phyloP scores from a whole-genome alignment of 1,140 invertebrate genomes.

The Adoxophyes honmai region DNA sequence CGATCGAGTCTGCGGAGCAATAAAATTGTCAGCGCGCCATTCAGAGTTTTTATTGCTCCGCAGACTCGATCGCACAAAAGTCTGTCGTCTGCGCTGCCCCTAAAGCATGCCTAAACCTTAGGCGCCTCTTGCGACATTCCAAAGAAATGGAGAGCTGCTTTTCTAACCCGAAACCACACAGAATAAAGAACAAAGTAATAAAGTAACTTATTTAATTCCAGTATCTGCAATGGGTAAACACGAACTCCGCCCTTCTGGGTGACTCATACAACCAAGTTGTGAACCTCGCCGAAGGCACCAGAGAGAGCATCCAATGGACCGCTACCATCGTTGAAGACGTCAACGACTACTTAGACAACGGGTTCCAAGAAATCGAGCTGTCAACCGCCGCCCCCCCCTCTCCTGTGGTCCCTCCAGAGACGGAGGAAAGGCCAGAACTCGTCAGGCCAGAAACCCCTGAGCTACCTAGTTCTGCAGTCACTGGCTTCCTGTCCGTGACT shows the following conservation, averaged over 20 bases:
- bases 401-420: conserved; percentile 25
- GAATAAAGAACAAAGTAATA: too few relatives aligned
- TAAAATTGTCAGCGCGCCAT: too few relatives aligned
- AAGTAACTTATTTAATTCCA: conserved; percentile 28
- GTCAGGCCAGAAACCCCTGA: conserved; percentile 25
- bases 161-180: too few relatives aligned
- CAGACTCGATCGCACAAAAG: too few relatives aligned
- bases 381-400: conserved; percentile 19
- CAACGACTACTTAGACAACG: conserved; percentile 37
- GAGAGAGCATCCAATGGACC: conserved; percentile 32
- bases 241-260: conserved; percentile 30
- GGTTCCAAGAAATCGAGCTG: conserved; percentile 21
- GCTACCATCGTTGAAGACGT: conserved; percentile 32
- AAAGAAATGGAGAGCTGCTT: too few relatives aligned
- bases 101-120: too few relatives aligned
- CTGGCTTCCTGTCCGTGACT: conserved; percentile 31
- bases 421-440: conserved; percentile 20
- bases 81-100: too few relatives aligned
- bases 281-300: conserved; percentile 27
- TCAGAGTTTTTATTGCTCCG: too few relatives aligned
- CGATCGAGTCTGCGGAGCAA: too few relatives aligned
- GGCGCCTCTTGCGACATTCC: too few relatives aligned
- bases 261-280: conserved; percentile 22
- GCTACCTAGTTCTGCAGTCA: conserved; percentile 38
- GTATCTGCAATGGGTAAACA: conserved; percentile 47